Conservation (phyloP, 2,797 vertebrate species). For the Eptatretus atami region DNA sequence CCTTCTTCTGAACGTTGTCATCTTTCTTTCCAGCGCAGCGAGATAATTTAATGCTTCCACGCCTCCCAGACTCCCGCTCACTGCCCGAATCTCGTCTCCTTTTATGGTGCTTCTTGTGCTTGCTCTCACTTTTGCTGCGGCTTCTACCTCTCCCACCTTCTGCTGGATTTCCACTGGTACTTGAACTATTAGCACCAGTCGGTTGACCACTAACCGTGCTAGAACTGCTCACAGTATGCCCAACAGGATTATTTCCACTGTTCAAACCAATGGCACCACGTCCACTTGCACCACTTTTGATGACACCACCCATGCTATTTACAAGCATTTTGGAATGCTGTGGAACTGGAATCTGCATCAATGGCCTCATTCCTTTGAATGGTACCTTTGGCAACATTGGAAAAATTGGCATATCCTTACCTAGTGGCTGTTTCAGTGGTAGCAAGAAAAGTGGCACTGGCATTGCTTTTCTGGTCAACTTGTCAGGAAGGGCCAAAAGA, state of each 20-base stretch:
- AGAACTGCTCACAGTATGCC: background rate
- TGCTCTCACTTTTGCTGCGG: constrained; percentile 1
- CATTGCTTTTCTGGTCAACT: too few relatives aligned
- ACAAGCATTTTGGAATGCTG: background rate
- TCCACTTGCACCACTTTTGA: background rate
- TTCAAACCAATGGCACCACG: background rate
- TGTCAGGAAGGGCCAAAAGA: too few relatives aligned
- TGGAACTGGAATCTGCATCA: background rate
- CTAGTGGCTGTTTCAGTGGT: background rate
- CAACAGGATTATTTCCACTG: background rate
- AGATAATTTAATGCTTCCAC: background rate
- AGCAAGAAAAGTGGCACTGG: background rate
- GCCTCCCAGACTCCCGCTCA: background rate
- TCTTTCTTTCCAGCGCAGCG: constrained; percentile 12
- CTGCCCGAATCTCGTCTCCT: constrained; percentile 3
- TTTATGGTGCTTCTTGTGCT: constrained; percentile 1
- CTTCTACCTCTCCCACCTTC: background rate
- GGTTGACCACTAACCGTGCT: too few relatives aligned
- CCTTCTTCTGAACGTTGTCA: constrained; percentile 17
- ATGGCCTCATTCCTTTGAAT: background rate
- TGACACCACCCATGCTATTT: background rate
- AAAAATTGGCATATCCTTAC: constrained; percentile 1
- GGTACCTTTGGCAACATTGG: background rate
- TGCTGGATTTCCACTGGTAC: background rate
- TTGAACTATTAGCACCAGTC: background rate